Evolutionary conservation across 2,888 invertebrate genomes (phyloP).

Genomic region (Steinernema carpocapsae): DNA sequence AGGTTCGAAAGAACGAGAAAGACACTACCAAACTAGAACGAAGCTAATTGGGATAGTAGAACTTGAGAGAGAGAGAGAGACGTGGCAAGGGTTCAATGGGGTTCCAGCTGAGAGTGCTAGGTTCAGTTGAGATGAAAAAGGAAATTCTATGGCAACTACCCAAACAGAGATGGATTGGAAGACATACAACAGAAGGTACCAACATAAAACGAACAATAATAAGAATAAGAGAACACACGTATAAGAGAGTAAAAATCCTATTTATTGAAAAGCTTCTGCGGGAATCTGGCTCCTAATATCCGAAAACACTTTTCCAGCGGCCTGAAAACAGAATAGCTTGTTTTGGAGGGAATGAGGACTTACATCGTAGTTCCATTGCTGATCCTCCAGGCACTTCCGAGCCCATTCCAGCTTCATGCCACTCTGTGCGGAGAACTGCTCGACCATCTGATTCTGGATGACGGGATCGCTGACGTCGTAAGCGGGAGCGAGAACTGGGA

Average conservation of each 20-base stretch:
- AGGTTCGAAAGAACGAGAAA: no score
- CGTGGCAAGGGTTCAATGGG: no score
- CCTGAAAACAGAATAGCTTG: not conserved
- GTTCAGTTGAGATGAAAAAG: no score
- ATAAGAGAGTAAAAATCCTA: not conserved
- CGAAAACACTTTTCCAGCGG: constrained; percentile 5
- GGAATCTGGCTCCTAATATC: constrained; percentile 17
- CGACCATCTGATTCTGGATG: constrained; percentile 53
- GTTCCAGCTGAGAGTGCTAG: no score
- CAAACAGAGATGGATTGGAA: not conserved
- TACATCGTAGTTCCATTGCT: constrained; percentile 59
- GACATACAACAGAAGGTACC: not conserved
- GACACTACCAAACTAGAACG: no score
- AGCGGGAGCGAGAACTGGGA: constrained; percentile 35
- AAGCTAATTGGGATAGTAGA: no score
- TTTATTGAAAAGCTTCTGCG: constrained; percentile 16
- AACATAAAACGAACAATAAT: not conserved
- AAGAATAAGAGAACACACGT: not conserved
- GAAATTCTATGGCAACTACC: not conserved
- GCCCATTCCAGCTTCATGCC: constrained; percentile 62
- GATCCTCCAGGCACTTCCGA: constrained; percentile 60
- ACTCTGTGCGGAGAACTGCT: constrained; percentile 51
- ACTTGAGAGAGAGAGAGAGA: no score
- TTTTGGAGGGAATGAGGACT: not conserved
- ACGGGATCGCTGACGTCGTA: constrained; percentile 48